phyloP scores from a whole-genome alignment of 1,140 invertebrate species.

The Carposina sasakii region DNA sequence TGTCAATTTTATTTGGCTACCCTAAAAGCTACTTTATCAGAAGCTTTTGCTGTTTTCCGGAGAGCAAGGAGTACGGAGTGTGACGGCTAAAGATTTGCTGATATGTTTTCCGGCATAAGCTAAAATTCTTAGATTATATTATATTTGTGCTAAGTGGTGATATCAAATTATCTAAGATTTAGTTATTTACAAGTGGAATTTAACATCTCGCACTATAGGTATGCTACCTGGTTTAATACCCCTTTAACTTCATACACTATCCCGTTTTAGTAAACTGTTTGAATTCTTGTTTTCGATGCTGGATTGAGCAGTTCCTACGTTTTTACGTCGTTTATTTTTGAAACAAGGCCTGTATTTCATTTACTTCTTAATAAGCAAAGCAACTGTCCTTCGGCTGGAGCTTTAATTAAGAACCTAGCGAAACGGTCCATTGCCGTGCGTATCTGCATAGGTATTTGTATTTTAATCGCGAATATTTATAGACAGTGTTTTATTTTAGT shows the following conservation, averaged over 20 bases:
- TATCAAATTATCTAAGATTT: too few species aligned
- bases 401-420: constrained; percentile 53
- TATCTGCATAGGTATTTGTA: constrained; percentile 49
- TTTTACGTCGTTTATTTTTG: constrained; percentile 28
- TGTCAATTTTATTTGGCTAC: too few species aligned
- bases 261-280: constrained; percentile 14
- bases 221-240: constrained; percentile 3
- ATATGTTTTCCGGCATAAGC: too few species aligned
- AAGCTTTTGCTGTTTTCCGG: too few species aligned
- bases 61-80: too few species aligned
- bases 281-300: constrained; percentile 29
- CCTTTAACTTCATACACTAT: constrained; percentile 15
- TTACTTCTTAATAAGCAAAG: constrained; percentile 61
- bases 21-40: too few species aligned
- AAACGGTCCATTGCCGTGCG: constrained; percentile 23
- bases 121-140: too few species aligned
- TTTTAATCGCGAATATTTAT: constrained; percentile 63
- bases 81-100: too few species aligned
- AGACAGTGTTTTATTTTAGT: constrained; percentile 44
- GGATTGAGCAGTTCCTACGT: constrained; percentile 24
- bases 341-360: constrained; percentile 47
- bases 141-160: too few species aligned
- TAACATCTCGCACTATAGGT: too few species aligned
- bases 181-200: too few species aligned
- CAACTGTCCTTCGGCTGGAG: constrained; percentile 36